These are phyloP conservation scores for Heliconius ethilla DNA, from an alignment of 2,888 invertebrate genomes.

Conservation along the genomic window DNA sequence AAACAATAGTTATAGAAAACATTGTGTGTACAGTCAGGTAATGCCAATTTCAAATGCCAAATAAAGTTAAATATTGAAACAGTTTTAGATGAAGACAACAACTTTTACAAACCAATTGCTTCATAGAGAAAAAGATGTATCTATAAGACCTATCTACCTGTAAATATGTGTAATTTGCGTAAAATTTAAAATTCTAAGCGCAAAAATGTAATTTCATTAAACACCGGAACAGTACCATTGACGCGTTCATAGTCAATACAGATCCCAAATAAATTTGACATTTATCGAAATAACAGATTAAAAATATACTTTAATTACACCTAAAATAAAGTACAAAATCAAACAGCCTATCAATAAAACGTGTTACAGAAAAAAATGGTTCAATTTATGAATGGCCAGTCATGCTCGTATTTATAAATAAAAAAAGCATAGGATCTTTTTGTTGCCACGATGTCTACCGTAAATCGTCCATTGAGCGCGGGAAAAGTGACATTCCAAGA, in stretches of 20 bases:
- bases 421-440: slow-evolving; percentile 59
- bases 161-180: slow-evolving; percentile 25
- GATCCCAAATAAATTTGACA: slow-evolving; percentile 48
- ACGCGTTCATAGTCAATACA: slow-evolving; percentile 46
- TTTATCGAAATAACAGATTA: slow-evolving; percentile 20
- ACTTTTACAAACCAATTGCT: background rate
- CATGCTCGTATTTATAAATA: slow-evolving; percentile 56
- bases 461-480: slow-evolving; percentile 74
- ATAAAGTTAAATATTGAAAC: background rate
- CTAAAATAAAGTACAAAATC: slow-evolving; percentile 32
- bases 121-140: background rate
- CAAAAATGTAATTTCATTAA: slow-evolving; percentile 44
- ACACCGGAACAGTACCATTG: slow-evolving; percentile 46
- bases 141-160: background rate
- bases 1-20: background rate
- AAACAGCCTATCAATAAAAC: background rate
- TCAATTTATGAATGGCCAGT: slow-evolving; percentile 69
- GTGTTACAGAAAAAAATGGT: slow-evolving; percentile 37
- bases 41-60: background rate
- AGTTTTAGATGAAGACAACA: too few relatives aligned
- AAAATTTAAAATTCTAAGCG: slow-evolving; percentile 37
- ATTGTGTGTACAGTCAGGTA: background rate
- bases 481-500: slow-evolving; percentile 60
- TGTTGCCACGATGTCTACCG: slow-evolving; percentile 77
- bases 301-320: slow-evolving; percentile 14